Evolutionary conservation across 2,113 vertebrate species (phyloP), one percentile per base, ranked within the genome.

Genomic region (Cricetomys ansorgei): DNA sequence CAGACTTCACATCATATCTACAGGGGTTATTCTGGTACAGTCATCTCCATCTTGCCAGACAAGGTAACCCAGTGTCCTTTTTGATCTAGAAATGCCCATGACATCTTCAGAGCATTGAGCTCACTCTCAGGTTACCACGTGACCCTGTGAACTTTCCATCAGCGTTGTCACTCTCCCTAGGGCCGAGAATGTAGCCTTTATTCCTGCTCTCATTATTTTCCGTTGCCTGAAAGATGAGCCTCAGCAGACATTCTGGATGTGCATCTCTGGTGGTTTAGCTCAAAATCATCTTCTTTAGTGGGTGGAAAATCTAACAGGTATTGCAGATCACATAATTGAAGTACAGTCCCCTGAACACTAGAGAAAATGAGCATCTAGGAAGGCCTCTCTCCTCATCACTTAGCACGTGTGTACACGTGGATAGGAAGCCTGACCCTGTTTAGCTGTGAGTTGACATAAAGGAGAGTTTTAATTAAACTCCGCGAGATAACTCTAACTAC

Each of bases 121-220:
- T 97, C 97, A 88, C 87, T 83, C 91, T 89, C 96, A 94, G 98
- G 97, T 98, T 96, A 97, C 97, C 94, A 96, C 95, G 85, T 87
- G 96, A 96, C 94, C 95, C 92, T 93, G 96, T 97, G 97, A 98
- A 96, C 94, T 96, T 98, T 94, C 97, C 92, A 96, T 97, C 96
- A 81, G 73, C 67, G 87, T 97, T 96, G 95, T 97, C 97, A 96
- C 98, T 97, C 94, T 97, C 97, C 97, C 97, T 97, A 88, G 96
- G 97, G 98, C 95, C 92, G 0, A 97, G 96, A 97, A 91, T 95
- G 94, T 94, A 97, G 97, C 95, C 94, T 98, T 97, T 96, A 97
- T 96, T 97, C 96, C 96, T 97, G 92, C 90, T 89, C 97, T 98
- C 97, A 94, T 97, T 97, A 97, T 92, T 94, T 86, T 92, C 96